These are phyloP conservation scores for Aleiodes alternator DNA, from an alignment of 2,888 invertebrate species.

Conservation along the genomic window DNA sequence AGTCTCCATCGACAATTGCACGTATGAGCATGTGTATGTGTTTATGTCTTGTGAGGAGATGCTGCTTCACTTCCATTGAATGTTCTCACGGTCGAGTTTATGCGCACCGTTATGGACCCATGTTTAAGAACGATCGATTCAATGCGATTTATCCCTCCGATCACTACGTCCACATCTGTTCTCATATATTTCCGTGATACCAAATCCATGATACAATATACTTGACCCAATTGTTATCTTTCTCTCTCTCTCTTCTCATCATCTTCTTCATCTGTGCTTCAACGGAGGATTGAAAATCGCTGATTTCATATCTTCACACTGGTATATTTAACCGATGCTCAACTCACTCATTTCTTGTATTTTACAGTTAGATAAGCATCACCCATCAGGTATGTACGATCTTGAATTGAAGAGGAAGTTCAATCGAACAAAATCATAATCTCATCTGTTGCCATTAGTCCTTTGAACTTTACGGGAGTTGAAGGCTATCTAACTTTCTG, in stretches of 20 bases:
- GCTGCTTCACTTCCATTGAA: constrained; percentile 10
- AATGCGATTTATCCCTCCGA: constrained; percentile 24
- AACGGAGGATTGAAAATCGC: constrained; percentile 3
- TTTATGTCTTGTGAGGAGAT: constrained; percentile 6
- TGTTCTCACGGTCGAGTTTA: constrained; percentile 57
- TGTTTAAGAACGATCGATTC: constrained; percentile 24
- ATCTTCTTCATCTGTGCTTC: too few relatives aligned
- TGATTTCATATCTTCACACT: constrained; percentile 24
- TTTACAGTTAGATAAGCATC: constrained; percentile 25
- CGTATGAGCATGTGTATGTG: constrained; percentile 20
- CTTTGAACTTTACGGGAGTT: not conserved
- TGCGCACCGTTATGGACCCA: constrained; percentile 53
- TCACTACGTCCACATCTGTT: constrained; percentile 26
- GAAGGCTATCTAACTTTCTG: not conserved
- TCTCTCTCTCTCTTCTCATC: too few relatives aligned
- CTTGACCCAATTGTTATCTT: constrained; percentile 29
- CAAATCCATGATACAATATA: constrained; percentile 10
- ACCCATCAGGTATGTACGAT: not conserved
- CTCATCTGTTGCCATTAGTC: constrained; percentile 3
- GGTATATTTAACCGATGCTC: constrained; percentile 24
- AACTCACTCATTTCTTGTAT: constrained; percentile 14
- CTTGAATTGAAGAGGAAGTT: constrained; percentile 10
- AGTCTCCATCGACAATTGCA: constrained; percentile 18
- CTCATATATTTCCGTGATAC: constrained; percentile 33
- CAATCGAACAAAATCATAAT: constrained; percentile 16